Evolutionary conservation across 2,113 vertebrate species (phyloP).

Genomic region (Mystacornis crossleyi): DNA sequence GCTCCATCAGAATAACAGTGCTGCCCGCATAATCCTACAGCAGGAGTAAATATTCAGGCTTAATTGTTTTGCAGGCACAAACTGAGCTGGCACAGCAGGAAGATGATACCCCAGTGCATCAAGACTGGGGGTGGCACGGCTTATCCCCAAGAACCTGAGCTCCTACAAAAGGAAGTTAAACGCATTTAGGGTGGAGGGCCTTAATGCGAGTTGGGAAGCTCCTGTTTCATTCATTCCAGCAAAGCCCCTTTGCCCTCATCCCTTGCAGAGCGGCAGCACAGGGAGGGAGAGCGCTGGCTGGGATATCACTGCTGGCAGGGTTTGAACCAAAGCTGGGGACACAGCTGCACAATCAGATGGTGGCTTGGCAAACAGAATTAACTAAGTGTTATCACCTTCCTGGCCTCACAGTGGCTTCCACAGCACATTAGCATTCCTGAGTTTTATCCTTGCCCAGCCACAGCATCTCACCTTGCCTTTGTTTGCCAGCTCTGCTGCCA

Average conservation of each 20-base stretch:
- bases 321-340: not conserved
- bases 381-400: not conserved
- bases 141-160: not conserved
- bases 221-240: not conserved
- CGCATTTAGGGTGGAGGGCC: not conserved
- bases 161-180: not conserved
- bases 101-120: not conserved
- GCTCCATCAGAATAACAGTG: not conserved
- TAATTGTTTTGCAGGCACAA: not conserved
- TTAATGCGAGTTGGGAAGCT: not conserved
- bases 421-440: not conserved
- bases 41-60: not conserved
- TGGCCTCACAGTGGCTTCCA: not conserved
- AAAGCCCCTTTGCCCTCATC: not conserved
- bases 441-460: not conserved
- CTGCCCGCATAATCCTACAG: constrained; percentile 21
- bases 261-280: rapidly evolving
- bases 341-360: not conserved
- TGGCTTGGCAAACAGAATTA: not conserved
- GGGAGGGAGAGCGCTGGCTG: rapidly evolving
- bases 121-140: not conserved
- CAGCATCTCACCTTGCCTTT: not conserved
- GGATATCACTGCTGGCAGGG: not conserved
- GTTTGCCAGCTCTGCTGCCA: not conserved
- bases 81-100: not conserved